Percentiles rank a stretch among this genome's conserved stretches.
phyloP scores from a whole-genome alignment of 2,797 vertebrate genomes.

The Gymnothorax javanicus region DNA sequence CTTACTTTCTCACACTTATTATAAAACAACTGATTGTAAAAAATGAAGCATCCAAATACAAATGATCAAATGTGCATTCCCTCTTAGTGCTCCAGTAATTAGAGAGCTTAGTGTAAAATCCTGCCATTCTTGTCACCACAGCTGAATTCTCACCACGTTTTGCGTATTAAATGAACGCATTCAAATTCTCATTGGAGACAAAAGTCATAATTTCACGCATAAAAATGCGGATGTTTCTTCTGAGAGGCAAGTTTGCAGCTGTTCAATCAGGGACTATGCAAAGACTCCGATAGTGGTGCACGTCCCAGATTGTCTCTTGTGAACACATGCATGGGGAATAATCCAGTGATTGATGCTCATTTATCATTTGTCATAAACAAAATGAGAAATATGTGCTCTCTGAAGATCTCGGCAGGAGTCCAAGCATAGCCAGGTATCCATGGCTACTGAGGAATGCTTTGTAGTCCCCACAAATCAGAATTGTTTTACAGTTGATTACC shows the following conservation, averaged over 20 bases:
- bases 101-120: neutral
- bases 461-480: neutral
- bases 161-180: neutral
- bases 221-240: neutral
- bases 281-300: neutral
- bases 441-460: neutral
- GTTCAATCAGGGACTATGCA: neutral
- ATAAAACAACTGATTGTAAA: neutral
- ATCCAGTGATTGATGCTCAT: neutral
- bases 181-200: neutral
- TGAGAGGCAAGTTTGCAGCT: neutral
- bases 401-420: neutral
- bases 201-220: neutral
- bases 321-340: neutral
- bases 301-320: neutral
- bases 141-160: neutral
- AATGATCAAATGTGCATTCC: neutral
- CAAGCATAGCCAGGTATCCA: no score
- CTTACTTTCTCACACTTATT: neutral
- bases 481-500: neutral
- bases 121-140: neutral
- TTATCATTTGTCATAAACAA: neutral
- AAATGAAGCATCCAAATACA: neutral
- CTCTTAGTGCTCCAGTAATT: neutral
- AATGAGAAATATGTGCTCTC: neutral